Evolutionary conservation across 1,140 invertebrate species (phyloP), one percentile per base, ranked within the genome.

Genomic region (Cyphomyrmex costatus): DNA sequence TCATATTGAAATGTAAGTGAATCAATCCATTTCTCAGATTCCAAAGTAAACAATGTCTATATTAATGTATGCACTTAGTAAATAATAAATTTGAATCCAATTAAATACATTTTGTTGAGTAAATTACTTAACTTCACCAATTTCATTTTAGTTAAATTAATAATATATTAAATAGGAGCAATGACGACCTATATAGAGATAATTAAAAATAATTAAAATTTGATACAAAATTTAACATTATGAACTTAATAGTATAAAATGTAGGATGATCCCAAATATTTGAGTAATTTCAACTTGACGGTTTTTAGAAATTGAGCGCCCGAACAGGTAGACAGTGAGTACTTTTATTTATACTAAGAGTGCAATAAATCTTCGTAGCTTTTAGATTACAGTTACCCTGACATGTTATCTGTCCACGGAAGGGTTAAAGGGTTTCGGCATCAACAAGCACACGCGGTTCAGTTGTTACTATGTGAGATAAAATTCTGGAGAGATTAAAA

Each of bases 391-490:
- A 61, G 65, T 86, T 85, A 71, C 80, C 56, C 61, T 83, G 30
- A 78, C 42, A 33, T 30, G 65, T 60, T 86, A 88, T 90, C 82
- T 90, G 51, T 65, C 79, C 78, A 56, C 65, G 42, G 70, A 91
- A 82, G 77, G 86, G 88, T 91, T 88, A 90, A 91, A 90, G 73
- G 77, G 80, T 88, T 85, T 86, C 63, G 46, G n/a, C 86, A 19
- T 61, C 68, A 51, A 74, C 68, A 49, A 66, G 46, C 53, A 65
- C 85, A 53, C 2, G 2, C 19, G 42, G 8, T 65, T 78, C 56
- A 46, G 74, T 82, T 85, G 90, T 92, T 90, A 89, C 91, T 74
- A 80, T 53, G 85, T 65, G 68, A 92, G 91, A 92, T 92, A 92
- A 90, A 89, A 86, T 91, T 79, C 90, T 85, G 42, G 0, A 21